Percentiles rank a stretch among this genome's conserved stretches.
Conservation (phyloP, 2,113 vertebrate species). For the Manacus vitellinus region DNA sequence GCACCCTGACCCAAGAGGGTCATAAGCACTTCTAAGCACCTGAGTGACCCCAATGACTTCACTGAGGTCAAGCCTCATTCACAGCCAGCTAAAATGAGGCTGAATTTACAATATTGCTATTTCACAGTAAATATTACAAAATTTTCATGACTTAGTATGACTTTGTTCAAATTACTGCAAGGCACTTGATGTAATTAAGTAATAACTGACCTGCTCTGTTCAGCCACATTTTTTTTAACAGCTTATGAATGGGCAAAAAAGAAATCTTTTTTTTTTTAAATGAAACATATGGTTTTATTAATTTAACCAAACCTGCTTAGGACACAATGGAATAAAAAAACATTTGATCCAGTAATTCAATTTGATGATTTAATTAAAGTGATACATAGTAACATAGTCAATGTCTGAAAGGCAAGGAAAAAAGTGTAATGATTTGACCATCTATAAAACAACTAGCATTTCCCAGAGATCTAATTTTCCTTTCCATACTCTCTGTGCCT, state of each 20-base stretch:
- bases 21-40: neutral
- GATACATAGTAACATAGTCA: slow-evolving; percentile 62
- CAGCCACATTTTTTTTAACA: neutral
- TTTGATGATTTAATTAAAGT: slow-evolving; percentile 74
- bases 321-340: slow-evolving; percentile 66
- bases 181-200: slow-evolving; percentile 42
- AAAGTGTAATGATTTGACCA: neutral
- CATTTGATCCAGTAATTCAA: slow-evolving; percentile 70
- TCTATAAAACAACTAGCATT: neutral
- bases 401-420: slow-evolving; percentile 36
- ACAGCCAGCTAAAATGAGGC: neutral
- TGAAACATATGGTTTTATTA: slow-evolving; percentile 74
- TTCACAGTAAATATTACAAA: slow-evolving; percentile 52
- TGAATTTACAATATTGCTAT: neutral
- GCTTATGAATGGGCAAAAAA: slow-evolving; percentile 59
- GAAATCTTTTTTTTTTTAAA: slow-evolving; percentile 11
- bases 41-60: neutral
- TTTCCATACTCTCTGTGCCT: neutral
- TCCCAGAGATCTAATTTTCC: slow-evolving; percentile 9
- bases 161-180: slow-evolving; percentile 43
- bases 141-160: slow-evolving; percentile 36
- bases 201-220: slow-evolving; percentile 17
- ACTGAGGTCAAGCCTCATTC: neutral
- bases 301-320: slow-evolving; percentile 73
- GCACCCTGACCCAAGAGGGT: neutral